phyloP scores from a whole-genome alignment of 2,888 invertebrate genomes.

The Mesodorylaimus sp. region DNA sequence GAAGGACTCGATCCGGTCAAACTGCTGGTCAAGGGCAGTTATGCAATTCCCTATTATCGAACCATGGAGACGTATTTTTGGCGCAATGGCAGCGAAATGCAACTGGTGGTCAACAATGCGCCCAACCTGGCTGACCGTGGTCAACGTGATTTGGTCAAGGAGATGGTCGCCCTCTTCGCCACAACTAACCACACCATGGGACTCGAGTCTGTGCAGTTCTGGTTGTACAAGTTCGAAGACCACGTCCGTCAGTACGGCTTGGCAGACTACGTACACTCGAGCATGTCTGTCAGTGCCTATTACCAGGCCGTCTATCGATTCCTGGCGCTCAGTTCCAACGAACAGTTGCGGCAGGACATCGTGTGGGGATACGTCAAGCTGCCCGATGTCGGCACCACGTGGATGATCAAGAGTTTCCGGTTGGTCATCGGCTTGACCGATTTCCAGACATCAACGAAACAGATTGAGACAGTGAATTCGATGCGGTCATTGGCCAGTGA shows the following conservation, averaged over 20 bases:
- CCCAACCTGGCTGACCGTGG: constrained; percentile 21
- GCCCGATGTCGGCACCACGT: no score
- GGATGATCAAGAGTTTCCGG: constrained; percentile 14
- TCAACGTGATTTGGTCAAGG: constrained; percentile 17
- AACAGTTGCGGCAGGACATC: neutral
- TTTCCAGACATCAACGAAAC: constrained; percentile 22
- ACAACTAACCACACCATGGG: constrained; percentile 27
- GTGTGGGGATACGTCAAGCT: no score
- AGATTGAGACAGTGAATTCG: constrained; percentile 24
- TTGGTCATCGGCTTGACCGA: constrained; percentile 22
- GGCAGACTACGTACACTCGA: no score
- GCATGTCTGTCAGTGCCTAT: no score
- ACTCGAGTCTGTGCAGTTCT: constrained; percentile 24
- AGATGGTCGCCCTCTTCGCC: constrained; percentile 22
- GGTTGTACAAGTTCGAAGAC: constrained; percentile 27
- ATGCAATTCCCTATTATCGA: constrained; percentile 20
- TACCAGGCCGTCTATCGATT: constrained; percentile 13
- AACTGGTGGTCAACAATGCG: constrained; percentile 26
- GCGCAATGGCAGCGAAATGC: neutral
- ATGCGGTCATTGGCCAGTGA: constrained; percentile 12
- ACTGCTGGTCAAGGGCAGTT: constrained; percentile 19
- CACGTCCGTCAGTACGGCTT: no score
- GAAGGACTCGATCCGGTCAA: constrained; percentile 24
- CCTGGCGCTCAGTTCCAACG: constrained; percentile 12
- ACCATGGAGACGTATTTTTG: constrained; percentile 12